Percentiles rank a stretch among this genome's conserved stretches.
Conservation (phyloP, 2,888 invertebrate species). For the Alloscopus bannaensis region DNA sequence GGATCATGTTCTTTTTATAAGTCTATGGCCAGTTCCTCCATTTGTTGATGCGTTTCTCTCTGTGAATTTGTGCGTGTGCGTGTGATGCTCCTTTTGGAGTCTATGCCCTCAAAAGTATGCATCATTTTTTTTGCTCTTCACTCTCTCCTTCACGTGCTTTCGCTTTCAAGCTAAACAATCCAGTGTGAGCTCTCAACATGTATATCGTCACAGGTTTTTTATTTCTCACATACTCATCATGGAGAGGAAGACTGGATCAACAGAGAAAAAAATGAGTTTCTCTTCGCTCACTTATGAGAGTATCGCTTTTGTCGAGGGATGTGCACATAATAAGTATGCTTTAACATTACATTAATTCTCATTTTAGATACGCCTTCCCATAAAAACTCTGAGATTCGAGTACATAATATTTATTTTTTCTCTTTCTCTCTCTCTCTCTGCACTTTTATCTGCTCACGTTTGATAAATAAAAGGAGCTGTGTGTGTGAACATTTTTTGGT, state of each 20-base stretch:
- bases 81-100: slow-evolving; percentile 55
- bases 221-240: slow-evolving; percentile 10
- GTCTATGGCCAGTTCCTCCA: no score
- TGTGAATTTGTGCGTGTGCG: slow-evolving; percentile 16
- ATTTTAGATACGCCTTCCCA: slow-evolving; percentile 23
- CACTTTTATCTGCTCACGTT: no score
- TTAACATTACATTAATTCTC: slow-evolving; percentile 12
- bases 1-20: slow-evolving; percentile 28
- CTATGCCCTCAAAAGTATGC: slow-evolving; percentile 65
- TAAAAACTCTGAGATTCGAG: slow-evolving; percentile 8
- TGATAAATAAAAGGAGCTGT: neutral
- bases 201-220: slow-evolving; percentile 15
- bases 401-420: neutral
- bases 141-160: slow-evolving; percentile 59
- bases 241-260: slow-evolving; percentile 26
- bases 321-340: neutral
- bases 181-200: no score
- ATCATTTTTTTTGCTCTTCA: slow-evolving; percentile 50
- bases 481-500: neutral
- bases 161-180: slow-evolving; percentile 54
- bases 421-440: slow-evolving; percentile 5
- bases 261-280: slow-evolving; percentile 8
- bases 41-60: slow-evolving; percentile 41
- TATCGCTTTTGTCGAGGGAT: neutral
- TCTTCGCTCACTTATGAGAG: no score